These are phyloP conservation scores for Lagorchestes hirsutus DNA, from an alignment of 2,797 vertebrate genomes.

Conservation along the genomic window DNA sequence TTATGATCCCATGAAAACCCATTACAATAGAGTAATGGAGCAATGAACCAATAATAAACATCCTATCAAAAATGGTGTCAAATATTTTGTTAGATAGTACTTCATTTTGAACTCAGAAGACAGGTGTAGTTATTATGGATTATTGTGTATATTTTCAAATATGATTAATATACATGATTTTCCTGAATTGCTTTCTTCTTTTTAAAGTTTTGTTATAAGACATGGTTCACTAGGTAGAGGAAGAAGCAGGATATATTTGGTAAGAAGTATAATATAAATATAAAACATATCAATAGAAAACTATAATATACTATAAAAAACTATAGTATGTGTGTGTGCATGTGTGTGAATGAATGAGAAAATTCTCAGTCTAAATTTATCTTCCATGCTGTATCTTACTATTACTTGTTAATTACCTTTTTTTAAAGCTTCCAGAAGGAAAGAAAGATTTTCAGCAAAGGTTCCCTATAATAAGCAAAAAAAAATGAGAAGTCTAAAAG, in stretches of 20 bases:
- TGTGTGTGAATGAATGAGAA: background rate
- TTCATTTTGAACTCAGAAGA: background rate
- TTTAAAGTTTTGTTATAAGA: background rate
- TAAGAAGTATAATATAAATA: background rate
- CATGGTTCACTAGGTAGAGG: background rate
- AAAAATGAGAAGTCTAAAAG: constrained; percentile 45
- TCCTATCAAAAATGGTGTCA: background rate
- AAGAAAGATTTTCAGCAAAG: constrained; percentile 96
- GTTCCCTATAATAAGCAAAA: constrained; percentile 89
- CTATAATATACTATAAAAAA: background rate
- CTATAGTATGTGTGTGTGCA: background rate
- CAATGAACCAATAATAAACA: background rate
- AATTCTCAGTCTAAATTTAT: background rate
- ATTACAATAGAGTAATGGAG: background rate
- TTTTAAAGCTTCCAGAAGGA: constrained; percentile 96
- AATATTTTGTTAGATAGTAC: background rate
- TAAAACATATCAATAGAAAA: background rate
- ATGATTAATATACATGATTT: background rate
- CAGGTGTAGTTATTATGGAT: background rate
- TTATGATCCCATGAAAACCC: background rate
- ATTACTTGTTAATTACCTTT: constrained; percentile 87
- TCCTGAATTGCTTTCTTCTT: background rate
- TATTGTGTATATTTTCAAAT: background rate
- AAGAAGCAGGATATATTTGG: background rate
- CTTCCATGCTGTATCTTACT: background rate